These are phyloP conservation scores for Lepus oiostolus DNA, from an alignment of 2,797 vertebrate species.

Conservation along the genomic window DNA sequence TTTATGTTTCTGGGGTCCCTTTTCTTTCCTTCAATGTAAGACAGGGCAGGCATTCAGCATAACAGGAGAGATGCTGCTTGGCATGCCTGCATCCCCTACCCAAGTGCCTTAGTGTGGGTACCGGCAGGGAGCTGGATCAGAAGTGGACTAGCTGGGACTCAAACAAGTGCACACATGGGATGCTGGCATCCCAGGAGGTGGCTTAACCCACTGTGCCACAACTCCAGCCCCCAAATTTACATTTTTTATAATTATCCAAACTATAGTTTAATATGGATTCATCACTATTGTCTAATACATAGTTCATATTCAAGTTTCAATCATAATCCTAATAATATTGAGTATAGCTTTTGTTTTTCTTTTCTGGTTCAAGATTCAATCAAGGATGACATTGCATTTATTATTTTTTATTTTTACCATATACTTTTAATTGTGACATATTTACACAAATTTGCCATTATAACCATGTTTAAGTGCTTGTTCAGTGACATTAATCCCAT, in stretches of 20 bases:
- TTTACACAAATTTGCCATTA: not conserved
- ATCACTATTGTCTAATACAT: not conserved
- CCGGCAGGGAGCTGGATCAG: too few species aligned
- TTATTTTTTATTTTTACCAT: not conserved
- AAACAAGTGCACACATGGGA: too few species aligned
- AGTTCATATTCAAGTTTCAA: not conserved
- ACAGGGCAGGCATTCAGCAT: too few species aligned
- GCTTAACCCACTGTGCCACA: too few species aligned
- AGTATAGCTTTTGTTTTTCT: not conserved
- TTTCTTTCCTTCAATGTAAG: constrained; percentile 53
- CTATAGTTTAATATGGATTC: not conserved
- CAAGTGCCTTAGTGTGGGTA: too few species aligned
- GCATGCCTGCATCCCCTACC: too few species aligned
- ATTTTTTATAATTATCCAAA: not conserved
- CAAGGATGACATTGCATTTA: not conserved
- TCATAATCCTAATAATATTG: not conserved
- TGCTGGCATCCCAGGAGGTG: too few species aligned
- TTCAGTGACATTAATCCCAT: not conserved
- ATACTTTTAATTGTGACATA: not conserved
- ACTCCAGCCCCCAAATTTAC: too few species aligned
- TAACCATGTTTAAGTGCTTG: not conserved
- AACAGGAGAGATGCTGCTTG: too few species aligned
- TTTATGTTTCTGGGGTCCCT: not conserved
- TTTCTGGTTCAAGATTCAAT: not conserved
- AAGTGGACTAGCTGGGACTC: too few species aligned